Conservation (phyloP, 1,140 invertebrate species). For the Copidosoma floridanum region DNA sequence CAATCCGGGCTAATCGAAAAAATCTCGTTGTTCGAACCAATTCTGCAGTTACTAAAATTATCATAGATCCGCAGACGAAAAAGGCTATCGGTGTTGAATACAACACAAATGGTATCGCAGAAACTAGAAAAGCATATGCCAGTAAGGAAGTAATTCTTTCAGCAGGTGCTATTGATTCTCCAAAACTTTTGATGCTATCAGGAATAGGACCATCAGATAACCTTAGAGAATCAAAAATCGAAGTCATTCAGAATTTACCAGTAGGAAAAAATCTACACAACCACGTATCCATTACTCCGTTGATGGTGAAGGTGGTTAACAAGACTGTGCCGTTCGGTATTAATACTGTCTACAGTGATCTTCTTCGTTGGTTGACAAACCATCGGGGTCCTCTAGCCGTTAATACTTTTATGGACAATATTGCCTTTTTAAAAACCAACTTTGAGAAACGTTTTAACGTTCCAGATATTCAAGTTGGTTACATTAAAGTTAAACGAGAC, state of each 20-base stretch:
- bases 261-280: conserved; percentile 58
- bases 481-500: not conserved
- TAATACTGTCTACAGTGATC: not conserved
- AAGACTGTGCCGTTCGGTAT: not conserved
- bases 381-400: conserved; percentile 6
- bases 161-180: conserved; percentile 52
- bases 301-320: not conserved
- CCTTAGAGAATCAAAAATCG: conserved; percentile 34
- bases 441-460: not conserved
- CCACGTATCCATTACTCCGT: conserved; percentile 42
- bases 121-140: conserved; percentile 37
- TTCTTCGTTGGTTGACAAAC: not conserved
- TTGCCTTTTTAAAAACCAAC: not conserved
- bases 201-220: conserved; percentile 37
- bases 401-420: not conserved
- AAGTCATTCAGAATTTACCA: conserved; percentile 39
- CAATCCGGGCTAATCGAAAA: conserved; percentile 3
- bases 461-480: conserved; percentile 24
- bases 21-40: conserved; percentile 5
- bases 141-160: conserved; percentile 60
- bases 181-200: conserved; percentile 54
- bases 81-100: conserved; percentile 14
- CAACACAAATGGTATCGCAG: not conserved
- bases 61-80: conserved; percentile 5
- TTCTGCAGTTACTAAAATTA: not conserved